Conservation (phyloP, 2,888 invertebrate species). For the Eumerus sabulonum region DNA sequence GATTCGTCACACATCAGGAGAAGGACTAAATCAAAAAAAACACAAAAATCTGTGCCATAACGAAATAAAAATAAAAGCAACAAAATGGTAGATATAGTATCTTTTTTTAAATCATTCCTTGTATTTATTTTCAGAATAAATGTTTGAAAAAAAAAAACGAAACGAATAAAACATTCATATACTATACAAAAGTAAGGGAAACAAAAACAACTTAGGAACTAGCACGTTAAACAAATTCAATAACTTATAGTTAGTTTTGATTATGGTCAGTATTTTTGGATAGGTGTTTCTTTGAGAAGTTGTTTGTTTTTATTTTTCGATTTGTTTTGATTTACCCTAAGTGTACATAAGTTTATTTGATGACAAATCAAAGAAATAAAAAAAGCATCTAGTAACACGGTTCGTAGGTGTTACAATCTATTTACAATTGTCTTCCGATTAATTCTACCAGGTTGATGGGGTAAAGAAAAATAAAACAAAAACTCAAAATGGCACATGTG, state of each 20-base stretch:
- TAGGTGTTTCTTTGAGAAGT: constrained; percentile 55
- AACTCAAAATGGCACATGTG: constrained; percentile 60
- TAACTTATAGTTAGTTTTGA: constrained; percentile 79
- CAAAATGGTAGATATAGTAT: constrained; percentile 33
- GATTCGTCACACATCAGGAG: constrained; percentile 68
- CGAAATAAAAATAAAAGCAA: not conserved
- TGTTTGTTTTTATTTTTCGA: constrained; percentile 53
- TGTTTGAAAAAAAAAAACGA: constrained; percentile 37
- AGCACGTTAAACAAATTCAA: constrained; percentile 69
- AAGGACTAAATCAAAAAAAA: constrained; percentile 31
- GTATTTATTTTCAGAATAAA: constrained; percentile 66
- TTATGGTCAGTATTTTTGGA: constrained; percentile 67
- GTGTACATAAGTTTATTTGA: constrained; percentile 69
- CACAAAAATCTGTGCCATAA: not conserved
- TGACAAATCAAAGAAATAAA: too few relatives aligned
- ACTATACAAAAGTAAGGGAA: constrained; percentile 55
- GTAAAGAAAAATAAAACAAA: too few relatives aligned
- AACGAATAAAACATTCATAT: constrained; percentile 38
- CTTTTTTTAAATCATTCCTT: constrained; percentile 67
- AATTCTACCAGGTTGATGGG: too few relatives aligned
- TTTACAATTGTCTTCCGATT: constrained; percentile 73
- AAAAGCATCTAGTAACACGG: too few relatives aligned
- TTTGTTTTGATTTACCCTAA: constrained; percentile 33
- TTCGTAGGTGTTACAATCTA: too few relatives aligned
- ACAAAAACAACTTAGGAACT: constrained; percentile 63